These are phyloP conservation scores for Petrosia ficiformis DNA, from an alignment of 37 sponge, comb jelly and placozoan species.

Conservation along the genomic window DNA sequence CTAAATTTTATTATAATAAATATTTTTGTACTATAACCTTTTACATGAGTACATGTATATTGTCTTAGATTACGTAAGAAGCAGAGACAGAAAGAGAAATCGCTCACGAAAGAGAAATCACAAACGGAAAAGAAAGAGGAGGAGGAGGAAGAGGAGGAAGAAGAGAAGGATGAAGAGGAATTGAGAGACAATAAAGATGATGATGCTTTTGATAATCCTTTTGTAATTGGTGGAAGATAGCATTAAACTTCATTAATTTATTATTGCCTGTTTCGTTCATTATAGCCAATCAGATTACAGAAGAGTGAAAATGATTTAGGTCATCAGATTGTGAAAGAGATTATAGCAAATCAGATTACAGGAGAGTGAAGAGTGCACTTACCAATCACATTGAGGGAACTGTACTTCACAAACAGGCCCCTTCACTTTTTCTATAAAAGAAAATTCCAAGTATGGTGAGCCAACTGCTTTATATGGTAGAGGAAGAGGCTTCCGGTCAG, in stretches of 20 bases:
- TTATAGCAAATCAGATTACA: no score
- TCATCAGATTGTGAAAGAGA: no score
- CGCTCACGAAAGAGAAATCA: not conserved
- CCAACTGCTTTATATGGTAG: no score
- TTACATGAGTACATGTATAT: conserved; percentile 7
- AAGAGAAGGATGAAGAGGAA: conserved; percentile 17
- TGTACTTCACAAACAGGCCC: no score
- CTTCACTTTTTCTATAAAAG: no score
- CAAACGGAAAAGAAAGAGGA: not conserved
- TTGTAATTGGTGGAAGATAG: conserved; percentile 65
- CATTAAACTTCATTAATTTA: not conserved
- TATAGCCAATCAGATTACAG: conserved; percentile 13
- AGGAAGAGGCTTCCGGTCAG: no score
- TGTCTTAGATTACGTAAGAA: conserved; percentile 40
- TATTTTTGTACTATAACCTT: not conserved
- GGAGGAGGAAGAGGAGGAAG: conserved; percentile 4
- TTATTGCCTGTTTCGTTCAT: not conserved
- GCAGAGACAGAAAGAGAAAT: conserved; percentile 37
- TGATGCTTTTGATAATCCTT: conserved; percentile 32
- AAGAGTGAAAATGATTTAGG: conserved; percentile 61
- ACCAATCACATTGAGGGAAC: no score
- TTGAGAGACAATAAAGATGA: conserved; percentile 15
- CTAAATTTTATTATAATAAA: no score
- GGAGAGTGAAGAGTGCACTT: no score
- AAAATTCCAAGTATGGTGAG: no score